Base-by-base conservation (phyloP, 2,888 invertebrate species). In the Cephalotes varians region DNA sequence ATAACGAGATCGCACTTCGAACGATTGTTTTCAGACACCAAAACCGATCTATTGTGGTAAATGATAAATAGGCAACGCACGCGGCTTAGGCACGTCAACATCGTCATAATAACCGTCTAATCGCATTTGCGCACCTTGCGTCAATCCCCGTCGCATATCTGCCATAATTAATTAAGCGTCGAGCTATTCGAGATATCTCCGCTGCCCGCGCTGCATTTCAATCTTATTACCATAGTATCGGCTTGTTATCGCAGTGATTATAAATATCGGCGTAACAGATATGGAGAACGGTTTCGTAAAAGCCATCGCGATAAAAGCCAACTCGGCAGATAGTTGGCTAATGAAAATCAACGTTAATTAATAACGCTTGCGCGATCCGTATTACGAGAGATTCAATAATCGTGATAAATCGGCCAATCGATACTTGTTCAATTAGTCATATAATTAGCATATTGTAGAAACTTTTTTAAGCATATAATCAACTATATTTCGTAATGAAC, bases 321-420 rank as follows among this genome's bases (percentile, higher is more conserved):
- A 9, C 9, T 72, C 28, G 72, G 47, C n/a, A 54, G 6, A 9
- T 25, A 25, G 47, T 28, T 34, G 34, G 18, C 65, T 65, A 82
- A 67, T 77, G 67, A 82, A 82, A 67, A 65, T 81, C 76, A 65
- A 65, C 51, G 31, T 82, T 82, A 60, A 82, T 82, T 77, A 77
- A 77, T 82, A 60, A 58, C 49, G 15, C 49, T 56, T 10, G 37
- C 44, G 21, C 10, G 49, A 72, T 54, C 34, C 44, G 44, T 44
- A 54, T 58, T 47, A 6, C 47, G 71, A 40, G 28, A 44, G 18
- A 21, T 2, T 31, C 12, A 79, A n/a, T 37, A 67, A 54, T 37
- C 9, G 10, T 40, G 58, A 37, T 65, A 40, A 62, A 73, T 18
- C 21, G n/a, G 15, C 10, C 37, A 28, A 12, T 58, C 37, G 10